phyloP scores from a whole-genome alignment of 2,797 vertebrate species.

The Xerus rutilus region DNA sequence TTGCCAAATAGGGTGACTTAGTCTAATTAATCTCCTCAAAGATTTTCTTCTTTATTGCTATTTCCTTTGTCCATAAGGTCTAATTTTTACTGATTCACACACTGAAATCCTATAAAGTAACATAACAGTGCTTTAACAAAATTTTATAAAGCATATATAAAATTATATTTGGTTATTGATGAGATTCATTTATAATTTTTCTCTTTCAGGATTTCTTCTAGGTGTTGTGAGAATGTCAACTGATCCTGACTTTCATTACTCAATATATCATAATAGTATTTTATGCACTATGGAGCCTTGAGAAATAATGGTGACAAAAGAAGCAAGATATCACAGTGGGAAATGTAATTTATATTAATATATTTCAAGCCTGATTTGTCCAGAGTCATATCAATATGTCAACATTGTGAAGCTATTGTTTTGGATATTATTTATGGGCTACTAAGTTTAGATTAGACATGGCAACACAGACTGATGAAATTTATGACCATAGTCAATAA shows the following conservation, averaged over 20 bases:
- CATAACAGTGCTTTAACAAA: not conserved
- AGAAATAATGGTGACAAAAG: conserved; percentile 59
- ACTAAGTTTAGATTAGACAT: conserved; percentile 11
- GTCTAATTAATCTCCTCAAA: not conserved
- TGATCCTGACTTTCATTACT: not conserved
- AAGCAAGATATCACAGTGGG: conserved; percentile 37
- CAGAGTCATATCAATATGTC: conserved; percentile 48
- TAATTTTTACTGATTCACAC: not conserved
- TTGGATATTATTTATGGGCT: not conserved
- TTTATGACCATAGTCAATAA: conserved; percentile 39
- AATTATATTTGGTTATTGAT: not conserved
- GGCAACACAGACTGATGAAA: not conserved
- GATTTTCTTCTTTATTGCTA: not conserved
- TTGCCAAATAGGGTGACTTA: not conserved
- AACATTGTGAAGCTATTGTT: conserved; percentile 16
- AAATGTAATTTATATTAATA: conserved; percentile 47
- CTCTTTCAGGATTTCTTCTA: not conserved
- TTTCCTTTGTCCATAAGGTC: not conserved
- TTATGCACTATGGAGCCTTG: not conserved
- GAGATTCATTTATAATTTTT: not conserved
- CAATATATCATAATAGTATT: not conserved
- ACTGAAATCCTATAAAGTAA: not conserved
- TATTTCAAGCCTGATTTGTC: conserved; percentile 63
- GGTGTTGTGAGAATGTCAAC: not conserved
- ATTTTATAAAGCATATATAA: not conserved